These are phyloP conservation scores for Ophion slaviceki DNA, from an alignment of 2,888 invertebrate genomes.

Conservation along the genomic window DNA sequence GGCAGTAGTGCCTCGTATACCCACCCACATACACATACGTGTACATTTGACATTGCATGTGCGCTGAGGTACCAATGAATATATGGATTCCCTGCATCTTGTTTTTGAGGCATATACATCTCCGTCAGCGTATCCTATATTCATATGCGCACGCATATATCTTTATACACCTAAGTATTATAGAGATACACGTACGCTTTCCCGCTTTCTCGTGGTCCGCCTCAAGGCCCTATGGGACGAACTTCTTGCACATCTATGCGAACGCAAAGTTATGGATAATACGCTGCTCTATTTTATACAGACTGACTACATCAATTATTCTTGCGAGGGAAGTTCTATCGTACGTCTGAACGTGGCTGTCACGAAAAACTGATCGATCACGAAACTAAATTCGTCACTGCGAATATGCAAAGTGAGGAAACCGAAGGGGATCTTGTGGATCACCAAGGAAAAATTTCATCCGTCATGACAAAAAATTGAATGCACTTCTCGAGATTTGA, in stretches of 20 bases:
- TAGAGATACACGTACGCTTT: no score
- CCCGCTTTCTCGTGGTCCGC: constrained; percentile 12
- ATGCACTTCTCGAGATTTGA: no score
- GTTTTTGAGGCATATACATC: background rate
- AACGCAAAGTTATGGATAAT: constrained; percentile 18
- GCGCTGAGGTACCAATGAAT: background rate
- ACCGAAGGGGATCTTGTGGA: no score
- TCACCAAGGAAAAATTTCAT: no score
- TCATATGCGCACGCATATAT: background rate
- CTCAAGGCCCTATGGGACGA: constrained; percentile 29
- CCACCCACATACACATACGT: background rate
- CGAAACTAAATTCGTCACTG: background rate
- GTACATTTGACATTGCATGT: background rate
- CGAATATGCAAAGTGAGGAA: no score
- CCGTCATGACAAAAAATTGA: no score
- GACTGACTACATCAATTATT: background rate
- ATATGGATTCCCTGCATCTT: background rate
- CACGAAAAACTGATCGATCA: constrained; percentile 1
- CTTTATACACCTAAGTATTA: background rate
- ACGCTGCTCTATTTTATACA: background rate
- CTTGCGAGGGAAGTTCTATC: background rate
- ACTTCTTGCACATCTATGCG: constrained; percentile 19
- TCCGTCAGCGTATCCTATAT: background rate
- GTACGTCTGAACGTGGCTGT: background rate
- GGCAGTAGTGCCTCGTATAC: background rate